A percentile compares a stretch with the other conserved stretches of the same genome.
These are phyloP conservation scores for Morpho deidamia DNA, from an alignment of 2,888 invertebrate species.

Conservation along the genomic window DNA sequence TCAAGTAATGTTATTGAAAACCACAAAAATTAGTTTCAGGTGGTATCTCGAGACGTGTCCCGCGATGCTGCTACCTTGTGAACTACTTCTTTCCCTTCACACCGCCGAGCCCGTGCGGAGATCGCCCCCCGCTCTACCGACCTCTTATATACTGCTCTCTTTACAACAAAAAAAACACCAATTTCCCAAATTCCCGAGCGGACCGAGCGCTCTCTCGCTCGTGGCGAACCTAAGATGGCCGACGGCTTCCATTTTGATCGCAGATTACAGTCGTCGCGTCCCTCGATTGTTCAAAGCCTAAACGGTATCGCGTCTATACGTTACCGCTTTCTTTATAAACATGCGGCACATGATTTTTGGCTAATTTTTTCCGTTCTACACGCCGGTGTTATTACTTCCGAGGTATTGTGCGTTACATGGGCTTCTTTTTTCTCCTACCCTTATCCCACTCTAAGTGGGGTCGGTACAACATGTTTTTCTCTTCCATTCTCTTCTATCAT, in stretches of 20 bases:
- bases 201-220: conserved; percentile 68
- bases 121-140: conserved; percentile 65
- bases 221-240: conserved; percentile 74
- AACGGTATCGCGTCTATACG: conserved; percentile 52
- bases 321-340: conserved; percentile 53
- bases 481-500: too few species aligned
- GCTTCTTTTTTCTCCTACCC: too few species aligned
- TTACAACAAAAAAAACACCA: conserved; percentile 77
- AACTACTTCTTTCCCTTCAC: conserved; percentile 71
- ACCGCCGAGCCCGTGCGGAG: conserved; percentile 74
- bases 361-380: conserved; percentile 67
- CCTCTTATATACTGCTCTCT: conserved; percentile 78
- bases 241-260: conserved; percentile 76
- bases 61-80: conserved; percentile 35
- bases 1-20: neutral
- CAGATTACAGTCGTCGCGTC: conserved; percentile 69
- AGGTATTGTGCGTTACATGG: conserved; percentile 6
- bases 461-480: too few species aligned
- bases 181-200: conserved; percentile 76
- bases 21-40: neutral
- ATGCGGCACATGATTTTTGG: conserved; percentile 72
- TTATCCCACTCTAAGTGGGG: too few species aligned
- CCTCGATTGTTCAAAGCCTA: conserved; percentile 67
- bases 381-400: conserved; percentile 46
- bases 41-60: conserved; percentile 44